phyloP scores from a whole-genome alignment of 2,797 vertebrate species.

The Dendrocincla tyrannina region DNA sequence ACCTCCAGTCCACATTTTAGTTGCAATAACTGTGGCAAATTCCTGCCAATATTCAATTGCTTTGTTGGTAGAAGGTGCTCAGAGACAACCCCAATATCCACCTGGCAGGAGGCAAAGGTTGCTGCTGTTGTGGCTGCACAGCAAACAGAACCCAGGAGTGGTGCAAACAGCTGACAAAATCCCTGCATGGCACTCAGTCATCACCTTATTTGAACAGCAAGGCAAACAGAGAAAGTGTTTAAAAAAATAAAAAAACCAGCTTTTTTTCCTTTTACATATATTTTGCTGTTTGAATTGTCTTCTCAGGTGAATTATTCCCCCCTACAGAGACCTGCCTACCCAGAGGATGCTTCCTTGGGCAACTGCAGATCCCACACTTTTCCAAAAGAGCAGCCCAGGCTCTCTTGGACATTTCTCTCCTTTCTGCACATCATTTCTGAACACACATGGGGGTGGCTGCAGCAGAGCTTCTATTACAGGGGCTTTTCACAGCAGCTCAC shows the following conservation, averaged over 20 bases:
- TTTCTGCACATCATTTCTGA: background rate
- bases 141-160: background rate
- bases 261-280: background rate
- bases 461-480: background rate
- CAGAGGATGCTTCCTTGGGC: background rate
- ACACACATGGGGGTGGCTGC: background rate
- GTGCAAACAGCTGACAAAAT: background rate
- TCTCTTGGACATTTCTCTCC: background rate
- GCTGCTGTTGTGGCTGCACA: background rate
- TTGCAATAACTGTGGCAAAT: background rate
- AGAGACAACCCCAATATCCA: background rate
- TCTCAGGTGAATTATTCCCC: background rate
- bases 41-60: background rate
- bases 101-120: background rate
- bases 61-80: background rate
- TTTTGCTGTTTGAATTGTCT: background rate
- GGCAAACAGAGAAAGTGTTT: background rate
- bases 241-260: background rate
- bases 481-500: background rate
- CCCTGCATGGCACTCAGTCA: background rate
- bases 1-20: fast-evolving
- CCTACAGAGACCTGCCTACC: background rate
- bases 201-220: background rate
- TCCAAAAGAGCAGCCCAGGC: background rate
- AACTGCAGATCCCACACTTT: background rate